Base-by-base conservation (phyloP, 2,888 invertebrate species). In the Mylabris sibirica region DNA sequence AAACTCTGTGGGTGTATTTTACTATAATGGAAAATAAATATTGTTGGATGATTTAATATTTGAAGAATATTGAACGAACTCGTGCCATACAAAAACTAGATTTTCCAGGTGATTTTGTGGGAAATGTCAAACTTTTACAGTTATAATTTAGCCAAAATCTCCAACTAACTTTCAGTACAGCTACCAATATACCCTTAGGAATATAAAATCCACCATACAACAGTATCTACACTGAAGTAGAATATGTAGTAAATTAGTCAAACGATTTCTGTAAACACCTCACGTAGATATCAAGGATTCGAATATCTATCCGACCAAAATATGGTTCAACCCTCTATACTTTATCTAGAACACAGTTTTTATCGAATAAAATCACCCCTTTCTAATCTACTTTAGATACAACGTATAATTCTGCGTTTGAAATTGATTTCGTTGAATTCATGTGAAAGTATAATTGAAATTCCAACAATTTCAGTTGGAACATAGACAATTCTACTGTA, bases 241-340 rank as follows among this genome's bases (percentile, higher is more conserved):
- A 65, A 63, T 69, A 71, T 71, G 53, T 78, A 77, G 76, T 78
- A 79, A 80, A 81, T 80, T 79, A 80, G 75, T 73, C 65, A 76
- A 75, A 75, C 76, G 75, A 75, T 74, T 78, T 78, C 73, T 70
- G 77, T 68, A 81, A 77, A 72, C 80, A 68, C 74, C 75, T 78
- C 82, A 82, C 82, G 82, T 82, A 73, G 68, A 64, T 76, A 73
- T 74, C 76, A 75, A 78, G 78, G 80, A 77, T 77, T 76, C 76
- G 75, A 77, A 79, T 79, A 80, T 79, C 78, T 78, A 77, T 77
- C 77, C 67, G 73, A 75, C 71, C 75, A 76, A 78, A 77, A 80
- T 78, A 77, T 77, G 77, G 4, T 77, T 76, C 77, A 78, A 78
- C 78, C 75, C 74, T 66, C 70, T 73, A 64, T 62, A 70, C 20